Percentiles rank a stretch among this genome's conserved stretches.
These are phyloP conservation scores for Griposia aprilina DNA, from an alignment of 2,888 invertebrate genomes.

Conservation along the genomic window DNA sequence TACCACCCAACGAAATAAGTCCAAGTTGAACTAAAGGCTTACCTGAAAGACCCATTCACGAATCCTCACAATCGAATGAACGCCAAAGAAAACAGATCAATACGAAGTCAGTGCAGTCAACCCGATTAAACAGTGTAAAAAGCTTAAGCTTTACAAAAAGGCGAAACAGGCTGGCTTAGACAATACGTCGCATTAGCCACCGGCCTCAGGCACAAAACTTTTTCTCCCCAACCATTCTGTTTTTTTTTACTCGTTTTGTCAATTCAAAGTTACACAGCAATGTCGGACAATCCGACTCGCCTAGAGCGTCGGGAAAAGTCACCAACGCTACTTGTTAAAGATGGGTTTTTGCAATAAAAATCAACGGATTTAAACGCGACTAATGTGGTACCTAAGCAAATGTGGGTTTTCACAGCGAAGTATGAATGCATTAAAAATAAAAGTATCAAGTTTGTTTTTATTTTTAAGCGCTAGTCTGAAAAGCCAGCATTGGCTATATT, in stretches of 20 bases:
- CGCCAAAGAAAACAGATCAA: constrained; percentile 66
- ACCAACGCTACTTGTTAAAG: constrained; percentile 42
- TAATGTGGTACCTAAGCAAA: constrained; percentile 19
- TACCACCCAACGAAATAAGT: constrained; percentile 14
- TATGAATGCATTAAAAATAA: constrained; percentile 24
- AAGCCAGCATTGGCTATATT: constrained; percentile 29
- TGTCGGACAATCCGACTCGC: constrained; percentile 54
- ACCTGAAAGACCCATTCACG: constrained; percentile 50
- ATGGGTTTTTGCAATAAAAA: constrained; percentile 39
- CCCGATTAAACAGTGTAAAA: constrained; percentile 69
- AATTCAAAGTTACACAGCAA: constrained; percentile 70
- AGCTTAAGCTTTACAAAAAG: constrained; percentile 62
- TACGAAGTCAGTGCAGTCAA: constrained; percentile 61
- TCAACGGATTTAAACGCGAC: constrained; percentile 16
- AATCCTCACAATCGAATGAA: constrained; percentile 57
- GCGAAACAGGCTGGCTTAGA: constrained; percentile 61
- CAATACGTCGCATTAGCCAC: constrained; percentile 65
- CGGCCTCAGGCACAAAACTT: constrained; percentile 72
- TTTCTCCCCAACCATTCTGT: constrained; percentile 73
- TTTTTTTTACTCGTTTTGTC: constrained; percentile 74
- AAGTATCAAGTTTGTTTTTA: constrained; percentile 25
- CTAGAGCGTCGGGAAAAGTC: constrained; percentile 60
- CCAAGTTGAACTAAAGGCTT: constrained; percentile 12
- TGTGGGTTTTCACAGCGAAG: constrained; percentile 5
- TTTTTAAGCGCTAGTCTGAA: constrained; percentile 23